These are phyloP conservation scores for Dipodomys ordii DNA, from an alignment of 2,113 vertebrate genomes.

Conservation along the genomic window DNA sequence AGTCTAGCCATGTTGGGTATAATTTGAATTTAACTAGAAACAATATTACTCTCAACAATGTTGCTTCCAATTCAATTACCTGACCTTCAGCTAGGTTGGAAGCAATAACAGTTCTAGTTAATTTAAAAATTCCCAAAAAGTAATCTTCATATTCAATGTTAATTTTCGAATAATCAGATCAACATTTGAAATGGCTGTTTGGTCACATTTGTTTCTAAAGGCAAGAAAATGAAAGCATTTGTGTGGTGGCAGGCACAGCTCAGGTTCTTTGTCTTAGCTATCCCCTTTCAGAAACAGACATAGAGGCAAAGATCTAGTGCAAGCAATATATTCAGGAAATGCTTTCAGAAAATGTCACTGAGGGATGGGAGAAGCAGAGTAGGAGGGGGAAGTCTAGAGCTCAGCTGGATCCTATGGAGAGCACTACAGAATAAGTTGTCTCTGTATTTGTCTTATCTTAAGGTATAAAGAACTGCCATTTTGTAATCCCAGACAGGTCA, in stretches of 20 bases:
- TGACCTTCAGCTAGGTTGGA: slow-evolving; percentile 54
- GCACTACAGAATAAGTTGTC: neutral
- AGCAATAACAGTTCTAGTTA: slow-evolving; percentile 38
- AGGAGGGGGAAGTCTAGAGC: neutral
- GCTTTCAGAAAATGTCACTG: neutral
- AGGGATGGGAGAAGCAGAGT: neutral
- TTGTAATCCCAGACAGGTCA: neutral
- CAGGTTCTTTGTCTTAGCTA: neutral
- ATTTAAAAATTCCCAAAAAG: slow-evolving; percentile 46
- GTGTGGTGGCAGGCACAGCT: neutral
- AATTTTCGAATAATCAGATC: slow-evolving; percentile 61
- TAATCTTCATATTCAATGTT: slow-evolving; percentile 18
- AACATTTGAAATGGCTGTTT: slow-evolving; percentile 34
- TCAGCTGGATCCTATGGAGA: neutral
- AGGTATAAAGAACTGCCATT: neutral
- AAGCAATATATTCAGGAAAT: neutral
- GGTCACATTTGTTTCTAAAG: slow-evolving; percentile 46
- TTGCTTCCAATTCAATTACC: slow-evolving; percentile 61
- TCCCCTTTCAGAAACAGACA: neutral
- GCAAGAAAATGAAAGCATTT: slow-evolving; percentile 18
- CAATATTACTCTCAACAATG: slow-evolving; percentile 47
- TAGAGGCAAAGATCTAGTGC: neutral
- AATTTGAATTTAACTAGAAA: slow-evolving; percentile 73
- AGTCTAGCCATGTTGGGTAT: slow-evolving; percentile 56
- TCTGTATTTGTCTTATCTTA: slow-evolving; percentile 1